Percentiles rank a stretch among this genome's conserved stretches.
phyloP scores from a whole-genome alignment of 1,140 invertebrate genomes.

The Cydia fagiglandana region DNA sequence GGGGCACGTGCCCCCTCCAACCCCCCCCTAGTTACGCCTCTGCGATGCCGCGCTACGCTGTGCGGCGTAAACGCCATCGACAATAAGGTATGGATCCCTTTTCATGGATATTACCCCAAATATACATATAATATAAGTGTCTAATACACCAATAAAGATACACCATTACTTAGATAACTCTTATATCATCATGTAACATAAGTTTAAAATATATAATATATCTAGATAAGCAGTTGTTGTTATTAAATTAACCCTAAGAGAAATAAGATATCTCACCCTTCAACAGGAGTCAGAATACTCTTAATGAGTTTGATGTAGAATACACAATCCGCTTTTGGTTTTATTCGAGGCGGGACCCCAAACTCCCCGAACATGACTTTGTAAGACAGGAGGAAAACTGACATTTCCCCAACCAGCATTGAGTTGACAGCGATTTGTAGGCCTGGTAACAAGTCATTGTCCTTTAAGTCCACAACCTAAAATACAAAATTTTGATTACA shows the following conservation, averaged over 20 bases:
- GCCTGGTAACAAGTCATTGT: constrained; percentile 67
- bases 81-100: too few relatives aligned
- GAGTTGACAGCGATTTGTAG: constrained; percentile 66
- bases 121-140: too few relatives aligned
- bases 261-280: constrained; percentile 53
- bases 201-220: too few relatives aligned
- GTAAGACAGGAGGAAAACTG: constrained; percentile 69
- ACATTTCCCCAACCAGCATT: constrained; percentile 71
- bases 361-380: constrained; percentile 74
- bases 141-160: too few relatives aligned
- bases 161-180: too few relatives aligned
- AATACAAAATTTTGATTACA: constrained; percentile 36
- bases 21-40: too few relatives aligned
- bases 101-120: too few relatives aligned
- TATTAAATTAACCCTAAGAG: neutral
- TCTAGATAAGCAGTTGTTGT: too few relatives aligned
- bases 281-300: constrained; percentile 56
- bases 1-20: too few relatives aligned
- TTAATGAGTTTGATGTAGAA: constrained; percentile 69
- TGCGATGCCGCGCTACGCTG: too few relatives aligned
- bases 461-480: constrained; percentile 64
- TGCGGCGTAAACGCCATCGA: too few relatives aligned
- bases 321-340: constrained; percentile 66
- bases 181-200: too few relatives aligned
- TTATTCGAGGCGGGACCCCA: constrained; percentile 69